Conservation (phyloP, 2,888 invertebrate species). For the Drosophila conformis region DNA sequence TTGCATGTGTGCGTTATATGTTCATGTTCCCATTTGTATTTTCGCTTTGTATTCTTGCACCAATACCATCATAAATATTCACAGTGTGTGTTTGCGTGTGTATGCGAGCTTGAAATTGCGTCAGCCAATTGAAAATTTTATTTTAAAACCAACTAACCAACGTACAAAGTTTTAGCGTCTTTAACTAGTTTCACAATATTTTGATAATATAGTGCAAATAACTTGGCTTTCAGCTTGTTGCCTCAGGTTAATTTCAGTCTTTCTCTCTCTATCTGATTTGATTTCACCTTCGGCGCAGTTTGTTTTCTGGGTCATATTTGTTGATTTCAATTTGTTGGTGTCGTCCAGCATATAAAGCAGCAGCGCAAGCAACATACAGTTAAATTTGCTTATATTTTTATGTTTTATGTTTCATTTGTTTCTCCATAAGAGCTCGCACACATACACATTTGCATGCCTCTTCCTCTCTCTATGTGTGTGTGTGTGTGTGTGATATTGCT, state of each 20-base stretch:
- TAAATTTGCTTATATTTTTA: constrained; percentile 37
- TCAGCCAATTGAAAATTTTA: constrained; percentile 75
- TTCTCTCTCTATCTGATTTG: constrained; percentile 28
- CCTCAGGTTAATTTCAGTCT: constrained; percentile 4
- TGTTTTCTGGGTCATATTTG: constrained; percentile 76
- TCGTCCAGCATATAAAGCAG: constrained; percentile 17
- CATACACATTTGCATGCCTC: constrained; percentile 4
- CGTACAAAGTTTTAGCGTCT: constrained; percentile 24
- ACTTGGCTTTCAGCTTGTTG: constrained; percentile 5
- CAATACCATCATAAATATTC: constrained; percentile 39
- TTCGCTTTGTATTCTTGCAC: constrained; percentile 62
- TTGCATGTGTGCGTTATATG: constrained; percentile 52
- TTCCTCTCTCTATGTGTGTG: neutral
- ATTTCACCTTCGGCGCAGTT: constrained; percentile 70
- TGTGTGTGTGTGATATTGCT: constrained; percentile 38
- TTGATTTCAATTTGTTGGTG: constrained; percentile 68
- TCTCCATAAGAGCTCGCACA: constrained; percentile 39
- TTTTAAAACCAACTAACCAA: constrained; percentile 34
- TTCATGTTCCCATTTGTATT: constrained; percentile 73
- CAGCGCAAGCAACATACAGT: constrained; percentile 23
- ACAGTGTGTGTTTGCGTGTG: constrained; percentile 41
- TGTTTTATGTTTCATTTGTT: constrained; percentile 40
- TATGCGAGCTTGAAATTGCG: constrained; percentile 73
- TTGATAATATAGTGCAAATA: constrained; percentile 20
- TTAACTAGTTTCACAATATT: constrained; percentile 46